Percentiles rank a stretch among this genome's conserved stretches.
These are phyloP conservation scores for Aspidiotus rigidus DNA, from an alignment of 2,888 invertebrate genomes.

Conservation along the genomic window DNA sequence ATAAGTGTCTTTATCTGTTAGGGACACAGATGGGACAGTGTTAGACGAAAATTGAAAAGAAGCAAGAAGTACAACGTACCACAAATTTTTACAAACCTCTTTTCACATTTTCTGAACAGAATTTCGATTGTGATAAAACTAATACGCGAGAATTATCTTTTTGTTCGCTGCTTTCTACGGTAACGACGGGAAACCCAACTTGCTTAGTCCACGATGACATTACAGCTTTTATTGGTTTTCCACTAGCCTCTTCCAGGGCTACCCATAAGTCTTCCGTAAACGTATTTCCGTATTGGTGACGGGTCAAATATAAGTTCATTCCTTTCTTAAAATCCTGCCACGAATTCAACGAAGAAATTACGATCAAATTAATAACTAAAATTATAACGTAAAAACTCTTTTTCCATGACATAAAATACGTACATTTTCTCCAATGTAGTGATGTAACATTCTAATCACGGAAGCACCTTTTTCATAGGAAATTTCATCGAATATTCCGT, in stretches of 20 bases:
- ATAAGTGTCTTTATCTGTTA: conserved; percentile 50
- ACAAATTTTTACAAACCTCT: neutral
- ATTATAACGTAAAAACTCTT: neutral
- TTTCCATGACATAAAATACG: conserved; percentile 25
- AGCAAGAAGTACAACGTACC: no score
- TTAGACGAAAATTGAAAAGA: neutral
- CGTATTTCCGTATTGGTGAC: conserved; percentile 81
- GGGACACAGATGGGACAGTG: no score
- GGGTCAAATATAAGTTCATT: conserved; percentile 78
- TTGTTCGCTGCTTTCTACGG: conserved; percentile 47
- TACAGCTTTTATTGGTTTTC: conserved; percentile 77
- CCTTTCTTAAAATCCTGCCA: conserved; percentile 76
- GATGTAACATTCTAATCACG: conserved; percentile 87
- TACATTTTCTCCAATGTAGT: conserved; percentile 79
- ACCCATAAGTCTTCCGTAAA: conserved; percentile 90
- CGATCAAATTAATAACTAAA: neutral
- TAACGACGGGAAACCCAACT: conserved; percentile 85
- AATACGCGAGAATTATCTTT: conserved; percentile 57
- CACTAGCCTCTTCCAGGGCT: conserved; percentile 75
- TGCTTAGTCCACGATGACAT: conserved; percentile 97
- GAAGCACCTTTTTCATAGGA: conserved; percentile 94
- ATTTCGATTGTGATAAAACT: conserved; percentile 71
- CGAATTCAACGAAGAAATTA: neutral
- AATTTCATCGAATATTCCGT: conserved; percentile 96
- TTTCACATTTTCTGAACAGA: conserved; percentile 61